Evolutionary conservation across 2,888 invertebrate species (phyloP).

Genomic region (Temnothorax rugatulus): DNA sequence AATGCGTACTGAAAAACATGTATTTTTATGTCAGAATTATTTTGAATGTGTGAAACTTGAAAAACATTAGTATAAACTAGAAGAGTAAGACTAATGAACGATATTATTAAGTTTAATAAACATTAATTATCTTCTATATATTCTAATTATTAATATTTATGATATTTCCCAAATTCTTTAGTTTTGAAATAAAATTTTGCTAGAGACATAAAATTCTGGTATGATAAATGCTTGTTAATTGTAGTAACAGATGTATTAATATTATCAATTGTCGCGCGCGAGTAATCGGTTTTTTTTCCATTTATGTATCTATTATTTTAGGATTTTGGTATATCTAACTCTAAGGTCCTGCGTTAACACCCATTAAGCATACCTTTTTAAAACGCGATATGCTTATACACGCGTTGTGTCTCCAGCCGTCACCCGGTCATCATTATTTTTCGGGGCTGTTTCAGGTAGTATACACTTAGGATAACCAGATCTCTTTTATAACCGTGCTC

Average conservation of each 20-base stretch:
- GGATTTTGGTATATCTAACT: not conserved
- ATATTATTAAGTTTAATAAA: not conserved
- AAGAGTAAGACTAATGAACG: not conserved
- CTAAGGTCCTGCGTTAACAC: not conserved
- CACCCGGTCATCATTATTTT: constrained; percentile 44
- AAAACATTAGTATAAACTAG: not conserved
- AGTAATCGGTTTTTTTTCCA: not conserved
- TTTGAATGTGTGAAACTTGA: not conserved
- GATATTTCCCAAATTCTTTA: not conserved
- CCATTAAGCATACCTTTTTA: not conserved
- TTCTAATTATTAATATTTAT: not conserved
- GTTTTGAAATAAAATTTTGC: not conserved
- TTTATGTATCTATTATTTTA: not conserved
- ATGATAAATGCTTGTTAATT: constrained; percentile 28
- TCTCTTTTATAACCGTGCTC: constrained; percentile 58
- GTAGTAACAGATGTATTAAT: constrained; percentile 10
- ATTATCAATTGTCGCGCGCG: not conserved
- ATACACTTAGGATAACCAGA: constrained; percentile 37
- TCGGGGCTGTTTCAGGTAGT: constrained; percentile 41
- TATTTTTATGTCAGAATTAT: not conserved
- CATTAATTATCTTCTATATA: not conserved
- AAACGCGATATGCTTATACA: not conserved
- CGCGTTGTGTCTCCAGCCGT: constrained; percentile 5
- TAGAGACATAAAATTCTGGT: not conserved
- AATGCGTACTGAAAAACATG: not conserved